Evolutionary conservation across 2,888 invertebrate species (phyloP).

Genomic region (Macrosoma leucophasiata): DNA sequence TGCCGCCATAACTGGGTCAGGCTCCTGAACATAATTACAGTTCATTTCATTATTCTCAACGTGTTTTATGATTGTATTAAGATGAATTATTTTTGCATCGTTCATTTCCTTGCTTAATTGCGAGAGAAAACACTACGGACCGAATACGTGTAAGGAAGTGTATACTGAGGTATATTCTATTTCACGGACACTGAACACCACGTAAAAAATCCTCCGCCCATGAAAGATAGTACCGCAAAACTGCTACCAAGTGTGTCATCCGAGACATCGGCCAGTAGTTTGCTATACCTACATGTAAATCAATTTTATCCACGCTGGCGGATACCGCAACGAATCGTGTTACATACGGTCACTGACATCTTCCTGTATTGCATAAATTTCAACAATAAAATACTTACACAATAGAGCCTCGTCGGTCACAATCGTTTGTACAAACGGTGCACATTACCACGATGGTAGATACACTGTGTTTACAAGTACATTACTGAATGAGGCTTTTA

Average conservation of each 20-base stretch:
- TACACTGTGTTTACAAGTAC: too few species aligned
- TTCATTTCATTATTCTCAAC: slow-evolving; percentile 53
- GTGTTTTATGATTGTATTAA: slow-evolving; percentile 36
- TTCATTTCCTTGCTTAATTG: too few species aligned
- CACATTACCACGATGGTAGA: too few species aligned
- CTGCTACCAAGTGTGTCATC: slow-evolving; percentile 30
- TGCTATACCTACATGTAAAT: slow-evolving; percentile 44
- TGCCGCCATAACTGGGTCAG: too few species aligned
- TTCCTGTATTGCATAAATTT: slow-evolving; percentile 54
- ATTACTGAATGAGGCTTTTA: too few species aligned
- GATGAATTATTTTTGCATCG: slow-evolving; percentile 24
- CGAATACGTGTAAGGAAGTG: slow-evolving; percentile 2
- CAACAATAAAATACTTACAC: slow-evolving; percentile 31
- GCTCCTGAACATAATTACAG: slow-evolving; percentile 63
- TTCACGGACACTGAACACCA: slow-evolving; percentile 37
- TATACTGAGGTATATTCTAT: slow-evolving; percentile 29
- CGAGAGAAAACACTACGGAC: too few species aligned
- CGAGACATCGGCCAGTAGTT: slow-evolving; percentile 25
- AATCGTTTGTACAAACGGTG: too few species aligned
- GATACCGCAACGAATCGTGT: slow-evolving; percentile 59
- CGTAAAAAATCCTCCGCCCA: slow-evolving; percentile 25
- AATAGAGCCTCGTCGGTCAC: slow-evolving; percentile 16
- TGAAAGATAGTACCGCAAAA: slow-evolving; percentile 22
- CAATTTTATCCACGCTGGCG: slow-evolving; percentile 57
- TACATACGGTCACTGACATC: slow-evolving; percentile 65